phyloP scores from a whole-genome alignment of 2,888 invertebrate species.

The Hypselothyrea guttata region DNA sequence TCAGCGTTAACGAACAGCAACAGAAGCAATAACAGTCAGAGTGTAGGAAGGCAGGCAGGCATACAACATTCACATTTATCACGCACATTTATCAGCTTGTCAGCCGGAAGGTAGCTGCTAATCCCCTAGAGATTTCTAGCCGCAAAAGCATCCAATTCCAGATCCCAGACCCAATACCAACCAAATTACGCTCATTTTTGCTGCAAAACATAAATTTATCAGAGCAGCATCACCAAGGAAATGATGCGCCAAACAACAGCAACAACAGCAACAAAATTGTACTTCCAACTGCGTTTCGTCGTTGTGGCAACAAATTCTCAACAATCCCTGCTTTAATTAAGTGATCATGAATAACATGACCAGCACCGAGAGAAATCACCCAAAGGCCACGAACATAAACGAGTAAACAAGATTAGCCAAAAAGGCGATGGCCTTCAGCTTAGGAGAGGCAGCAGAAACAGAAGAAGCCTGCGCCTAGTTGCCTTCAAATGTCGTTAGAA shows the following conservation, averaged over 20 bases:
- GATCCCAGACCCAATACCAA: constrained; percentile 41
- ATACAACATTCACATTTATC: constrained; percentile 62
- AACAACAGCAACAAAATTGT: no score
- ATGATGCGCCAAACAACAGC: no score
- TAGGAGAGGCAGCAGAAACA: constrained; percentile 1
- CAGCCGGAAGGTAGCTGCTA: constrained; percentile 59
- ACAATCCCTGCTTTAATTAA: constrained; percentile 64
- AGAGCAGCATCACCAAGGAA: constrained; percentile 45
- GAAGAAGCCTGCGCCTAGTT: constrained; percentile 19
- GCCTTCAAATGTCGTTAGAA: constrained; percentile 68
- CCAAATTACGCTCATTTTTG: constrained; percentile 74
- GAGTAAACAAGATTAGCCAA: constrained; percentile 64
- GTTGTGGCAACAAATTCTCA: constrained; percentile 36
- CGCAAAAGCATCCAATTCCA: constrained; percentile 1
- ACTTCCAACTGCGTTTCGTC: no score
- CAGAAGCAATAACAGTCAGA: constrained; percentile 17
- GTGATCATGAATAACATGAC: constrained; percentile 69
- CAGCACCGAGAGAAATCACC: constrained; percentile 36
- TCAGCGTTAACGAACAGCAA: constrained; percentile 51
- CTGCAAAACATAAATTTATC: constrained; percentile 68
- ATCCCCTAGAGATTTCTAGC: constrained; percentile 30
- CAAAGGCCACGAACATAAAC: constrained; percentile 47
- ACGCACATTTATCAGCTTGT: constrained; percentile 73
- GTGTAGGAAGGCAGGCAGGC: constrained; percentile 5
- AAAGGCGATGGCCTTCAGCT: constrained; percentile 55